phyloP scores from a whole-genome alignment of 2,797 vertebrate genomes.

The Leuciscus waleckii region DNA sequence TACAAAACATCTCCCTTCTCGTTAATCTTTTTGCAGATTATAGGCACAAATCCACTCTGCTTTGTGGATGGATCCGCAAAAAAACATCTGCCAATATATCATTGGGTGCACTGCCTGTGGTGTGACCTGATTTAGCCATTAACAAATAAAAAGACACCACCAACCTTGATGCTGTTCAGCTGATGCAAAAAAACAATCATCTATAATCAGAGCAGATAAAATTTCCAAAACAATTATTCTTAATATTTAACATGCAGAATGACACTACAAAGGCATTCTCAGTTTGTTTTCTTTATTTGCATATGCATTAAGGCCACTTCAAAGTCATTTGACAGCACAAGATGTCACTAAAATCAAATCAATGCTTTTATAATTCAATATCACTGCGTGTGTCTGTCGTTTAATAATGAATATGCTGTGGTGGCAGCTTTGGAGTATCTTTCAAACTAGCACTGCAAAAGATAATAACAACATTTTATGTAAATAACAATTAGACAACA shows the following conservation, averaged over 20 bases:
- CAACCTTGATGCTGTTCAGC: conserved; percentile 2
- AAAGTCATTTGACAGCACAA: conserved; percentile 14
- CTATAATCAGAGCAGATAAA: background rate
- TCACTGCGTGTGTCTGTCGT: background rate
- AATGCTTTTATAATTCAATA: conserved; percentile 7
- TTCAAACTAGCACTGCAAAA: background rate
- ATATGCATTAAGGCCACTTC: conserved; percentile 16
- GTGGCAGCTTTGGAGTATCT: background rate
- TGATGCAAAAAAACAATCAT: conserved; percentile 15
- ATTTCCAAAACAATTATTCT: conserved; percentile 7
- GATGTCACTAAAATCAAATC: conserved; percentile 8
- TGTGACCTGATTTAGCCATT: background rate
- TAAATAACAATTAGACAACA: background rate
- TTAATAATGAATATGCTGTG: conserved; percentile 8
- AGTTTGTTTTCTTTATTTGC: conserved; percentile 3
- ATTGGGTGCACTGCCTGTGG: background rate
- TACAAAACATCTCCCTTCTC: background rate
- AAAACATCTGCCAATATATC: background rate
- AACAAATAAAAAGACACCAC: background rate
- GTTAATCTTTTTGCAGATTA: conserved; percentile 8
- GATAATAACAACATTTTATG: background rate
- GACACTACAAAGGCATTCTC: background rate
- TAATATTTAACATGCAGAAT: conserved; percentile 10
- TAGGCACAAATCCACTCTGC: background rate
- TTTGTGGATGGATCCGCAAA: background rate